Percentiles rank a stretch among this genome's conserved stretches.
phyloP scores from a whole-genome alignment of 2,113 vertebrate species.

The Dasyprocta punctata region DNA sequence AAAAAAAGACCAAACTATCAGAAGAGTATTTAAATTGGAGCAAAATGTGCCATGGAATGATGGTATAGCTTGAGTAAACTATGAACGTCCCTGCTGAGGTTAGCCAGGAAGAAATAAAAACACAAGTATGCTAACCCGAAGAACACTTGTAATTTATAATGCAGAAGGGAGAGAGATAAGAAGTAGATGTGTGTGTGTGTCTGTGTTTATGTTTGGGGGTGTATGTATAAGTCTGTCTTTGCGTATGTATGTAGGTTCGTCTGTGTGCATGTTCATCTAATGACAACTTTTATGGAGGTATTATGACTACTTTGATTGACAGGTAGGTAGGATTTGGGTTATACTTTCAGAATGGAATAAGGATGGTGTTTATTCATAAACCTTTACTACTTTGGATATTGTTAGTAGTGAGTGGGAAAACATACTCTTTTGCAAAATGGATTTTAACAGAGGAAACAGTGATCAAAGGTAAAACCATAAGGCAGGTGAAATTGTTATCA shows the following conservation, averaged over 20 bases:
- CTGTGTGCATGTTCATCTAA: accelerated
- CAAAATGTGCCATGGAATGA: background rate
- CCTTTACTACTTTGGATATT: background rate
- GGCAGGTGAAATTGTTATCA: background rate
- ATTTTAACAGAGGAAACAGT: background rate
- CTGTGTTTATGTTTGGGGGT: background rate
- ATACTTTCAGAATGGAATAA: background rate
- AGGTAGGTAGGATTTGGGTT: background rate
- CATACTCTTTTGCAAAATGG: background rate
- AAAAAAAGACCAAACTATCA: background rate
- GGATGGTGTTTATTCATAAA: background rate
- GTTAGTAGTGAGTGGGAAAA: background rate
- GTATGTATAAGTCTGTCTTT: background rate
- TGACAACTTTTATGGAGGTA: background rate
- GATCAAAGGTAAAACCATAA: background rate
- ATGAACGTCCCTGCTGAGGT: background rate
- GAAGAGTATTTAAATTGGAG: background rate
- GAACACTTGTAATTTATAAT: background rate
- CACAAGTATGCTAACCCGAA: background rate
- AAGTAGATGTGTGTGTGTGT: background rate
- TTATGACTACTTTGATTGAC: background rate
- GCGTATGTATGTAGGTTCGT: background rate
- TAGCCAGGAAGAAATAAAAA: background rate
- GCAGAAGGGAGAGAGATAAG: background rate
- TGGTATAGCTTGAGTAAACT: background rate